Base-by-base conservation (phyloP, 2,888 invertebrate genomes). In the Tipula helvola region DNA sequence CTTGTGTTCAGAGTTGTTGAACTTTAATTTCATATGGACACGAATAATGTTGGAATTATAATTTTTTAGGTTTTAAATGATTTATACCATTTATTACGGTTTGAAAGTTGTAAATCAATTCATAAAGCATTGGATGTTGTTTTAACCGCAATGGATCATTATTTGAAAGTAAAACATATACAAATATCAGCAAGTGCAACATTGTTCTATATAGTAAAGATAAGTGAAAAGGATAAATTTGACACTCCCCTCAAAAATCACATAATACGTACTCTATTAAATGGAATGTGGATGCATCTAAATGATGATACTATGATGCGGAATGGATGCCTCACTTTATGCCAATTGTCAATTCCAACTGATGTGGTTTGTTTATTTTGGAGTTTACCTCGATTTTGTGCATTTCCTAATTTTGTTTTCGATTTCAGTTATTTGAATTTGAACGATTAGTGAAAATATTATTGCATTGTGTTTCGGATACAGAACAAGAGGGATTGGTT, bases 111-210 rank as follows among this genome's bases (percentile, higher is more conserved):
- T 91, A 93, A 94, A 87, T 94, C 95, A 90, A 94, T 96, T 87
- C 95, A 95, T 88, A 94, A 95, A 87, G 96, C 97, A 3, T 92
- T 97, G 16, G 94, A 94, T 89, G 94, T 97, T 42, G 96, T 99
- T 12, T 93, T 99, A 83, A 95, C 96, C 90, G 97, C 97, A 0
- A 98, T 99, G 98, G 95, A 96, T 89, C 93, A 95, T 89, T 97
- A 99, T 92, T 93, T 96, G 10, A 93, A 93, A 87, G 97, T 98
- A 89, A 96, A 96, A 90, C 96, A 97, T 89, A 96, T 99, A 89
- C 98, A 99, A 91, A 98, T 98, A 89, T 96, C 96, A 86, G 96
- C 96, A 91, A 98, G 98, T 92, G 98, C 98, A 4, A 97, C 97
- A 5, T 92, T 99, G 87, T 98, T 98, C 92, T 98, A 98, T 91